These are phyloP conservation scores for Chloropsis hardwickii DNA, from an alignment of 2,113 vertebrate genomes.

Conservation along the genomic window DNA sequence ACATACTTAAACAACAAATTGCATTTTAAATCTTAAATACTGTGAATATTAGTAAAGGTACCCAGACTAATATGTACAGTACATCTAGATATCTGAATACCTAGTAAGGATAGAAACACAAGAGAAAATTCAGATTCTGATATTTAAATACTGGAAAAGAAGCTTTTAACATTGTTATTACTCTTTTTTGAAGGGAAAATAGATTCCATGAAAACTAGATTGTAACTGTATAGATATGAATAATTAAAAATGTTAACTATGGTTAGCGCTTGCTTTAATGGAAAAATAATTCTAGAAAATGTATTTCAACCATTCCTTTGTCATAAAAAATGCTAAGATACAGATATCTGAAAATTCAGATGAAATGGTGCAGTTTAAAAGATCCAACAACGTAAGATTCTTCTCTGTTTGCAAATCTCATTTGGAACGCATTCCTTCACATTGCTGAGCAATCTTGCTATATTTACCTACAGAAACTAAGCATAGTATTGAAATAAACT, in stretches of 20 bases:
- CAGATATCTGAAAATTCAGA: constrained; percentile 54
- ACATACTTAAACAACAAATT: constrained; percentile 80
- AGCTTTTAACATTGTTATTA: constrained; percentile 47
- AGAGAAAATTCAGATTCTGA: constrained; percentile 51
- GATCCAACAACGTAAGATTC: constrained; percentile 2
- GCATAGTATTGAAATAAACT: constrained; percentile 28
- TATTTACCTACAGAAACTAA: constrained; percentile 19
- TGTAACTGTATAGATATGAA: constrained; percentile 65
- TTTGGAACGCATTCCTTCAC: constrained; percentile 30
- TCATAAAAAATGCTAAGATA: constrained; percentile 64
- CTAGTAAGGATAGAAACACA: constrained; percentile 61
- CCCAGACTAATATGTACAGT: constrained; percentile 79
- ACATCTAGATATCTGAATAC: constrained; percentile 71
- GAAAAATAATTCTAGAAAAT: constrained; percentile 69
- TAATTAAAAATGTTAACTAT: constrained; percentile 70
- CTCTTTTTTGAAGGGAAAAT: constrained; percentile 59
- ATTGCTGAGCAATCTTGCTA: constrained; percentile 40
- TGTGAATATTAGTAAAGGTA: constrained; percentile 83
- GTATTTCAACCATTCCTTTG: constrained; percentile 58
- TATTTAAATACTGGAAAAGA: constrained; percentile 69
- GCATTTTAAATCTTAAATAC: constrained; percentile 82
- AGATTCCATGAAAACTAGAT: constrained; percentile 66
- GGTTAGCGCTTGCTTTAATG: constrained; percentile 61
- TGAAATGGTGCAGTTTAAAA: constrained; percentile 45
- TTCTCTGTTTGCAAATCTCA: constrained; percentile 38